phyloP scores from a whole-genome alignment of 2,888 invertebrate species.

The Polylopha cassiicola region DNA sequence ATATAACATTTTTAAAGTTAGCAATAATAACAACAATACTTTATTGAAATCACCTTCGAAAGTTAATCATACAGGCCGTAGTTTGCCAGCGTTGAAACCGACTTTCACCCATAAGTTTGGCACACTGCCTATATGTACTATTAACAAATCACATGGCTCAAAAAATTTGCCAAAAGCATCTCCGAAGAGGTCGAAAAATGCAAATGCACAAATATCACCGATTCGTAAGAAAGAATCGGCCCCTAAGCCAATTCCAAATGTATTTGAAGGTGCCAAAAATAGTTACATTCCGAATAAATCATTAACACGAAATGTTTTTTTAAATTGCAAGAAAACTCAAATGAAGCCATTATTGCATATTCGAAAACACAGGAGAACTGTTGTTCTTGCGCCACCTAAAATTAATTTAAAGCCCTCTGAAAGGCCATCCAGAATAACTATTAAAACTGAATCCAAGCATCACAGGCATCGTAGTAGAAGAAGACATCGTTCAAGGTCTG shows the following conservation, averaged over 20 bases:
- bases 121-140: conserved; percentile 55
- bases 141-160: conserved; percentile 41
- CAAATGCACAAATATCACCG: conserved; percentile 36
- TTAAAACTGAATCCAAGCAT: conserved; percentile 68
- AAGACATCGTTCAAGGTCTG: conserved; percentile 67
- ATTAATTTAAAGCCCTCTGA: conserved; percentile 67
- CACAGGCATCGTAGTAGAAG: conserved; percentile 69
- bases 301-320: conserved; percentile 64
- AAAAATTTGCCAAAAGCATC: conserved; percentile 61
- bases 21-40: conserved; percentile 65
- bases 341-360: conserved; percentile 63
- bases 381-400: conserved; percentile 68
- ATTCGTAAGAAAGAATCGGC: conserved; percentile 50
- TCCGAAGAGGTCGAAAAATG: conserved; percentile 49
- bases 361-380: conserved; percentile 77
- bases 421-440: conserved; percentile 59
- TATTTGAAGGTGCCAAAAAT: conserved; percentile 68
- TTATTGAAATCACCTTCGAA: conserved; percentile 61
- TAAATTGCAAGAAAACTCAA: conserved; percentile 66
- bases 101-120: conserved; percentile 70
- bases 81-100: conserved; percentile 62
- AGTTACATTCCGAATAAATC: conserved; percentile 67
- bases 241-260: conserved; percentile 52
- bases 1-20: conserved; percentile 68
- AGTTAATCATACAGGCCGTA: conserved; percentile 44